These are phyloP conservation scores for Magallana nippona DNA, from an alignment of 2,888 invertebrate genomes.

Conservation along the genomic window DNA sequence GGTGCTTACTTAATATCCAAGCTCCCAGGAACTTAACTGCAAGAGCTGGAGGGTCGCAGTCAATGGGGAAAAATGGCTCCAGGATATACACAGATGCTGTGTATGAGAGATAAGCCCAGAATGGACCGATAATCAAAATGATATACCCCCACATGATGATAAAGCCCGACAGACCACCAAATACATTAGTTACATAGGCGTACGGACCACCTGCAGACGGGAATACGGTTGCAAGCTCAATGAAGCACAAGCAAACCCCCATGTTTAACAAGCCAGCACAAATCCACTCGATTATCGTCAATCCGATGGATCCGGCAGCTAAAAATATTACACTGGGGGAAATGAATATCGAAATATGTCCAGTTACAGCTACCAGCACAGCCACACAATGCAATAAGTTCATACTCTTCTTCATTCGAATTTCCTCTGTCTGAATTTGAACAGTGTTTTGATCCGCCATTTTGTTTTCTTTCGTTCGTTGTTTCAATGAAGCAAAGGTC, in stretches of 20 bases:
- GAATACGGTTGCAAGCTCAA: slow-evolving; percentile 89
- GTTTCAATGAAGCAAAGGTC: not conserved
- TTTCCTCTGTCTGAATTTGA: slow-evolving; percentile 36
- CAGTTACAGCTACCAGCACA: slow-evolving; percentile 72
- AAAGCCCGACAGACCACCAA: slow-evolving; percentile 81
- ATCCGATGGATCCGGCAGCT: slow-evolving; percentile 93
- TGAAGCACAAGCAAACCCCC: slow-evolving; percentile 85
- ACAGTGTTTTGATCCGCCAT: slow-evolving; percentile 27
- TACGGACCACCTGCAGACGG: slow-evolving; percentile 91
- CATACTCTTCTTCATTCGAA: slow-evolving; percentile 70
- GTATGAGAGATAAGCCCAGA: slow-evolving; percentile 81
- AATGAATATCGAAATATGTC: slow-evolving; percentile 88
- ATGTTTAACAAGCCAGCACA: slow-evolving; percentile 90
- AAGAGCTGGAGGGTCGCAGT: slow-evolving; percentile 65
- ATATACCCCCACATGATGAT: slow-evolving; percentile 83
- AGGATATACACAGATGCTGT: slow-evolving; percentile 75
- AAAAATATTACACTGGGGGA: slow-evolving; percentile 95
- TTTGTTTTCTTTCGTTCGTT: not conserved
- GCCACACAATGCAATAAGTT: slow-evolving; percentile 68
- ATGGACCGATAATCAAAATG: slow-evolving; percentile 76
- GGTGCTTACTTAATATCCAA: slow-evolving; percentile 71
- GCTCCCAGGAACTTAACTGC: slow-evolving; percentile 69
- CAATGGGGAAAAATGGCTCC: slow-evolving; percentile 67
- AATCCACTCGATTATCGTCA: slow-evolving; percentile 96
- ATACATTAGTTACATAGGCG: slow-evolving; percentile 82